A percentile compares a stretch with the other conserved stretches of the same genome.
Conservation (phyloP, 2,797 vertebrate species). For the Fundulus diaphanus region DNA sequence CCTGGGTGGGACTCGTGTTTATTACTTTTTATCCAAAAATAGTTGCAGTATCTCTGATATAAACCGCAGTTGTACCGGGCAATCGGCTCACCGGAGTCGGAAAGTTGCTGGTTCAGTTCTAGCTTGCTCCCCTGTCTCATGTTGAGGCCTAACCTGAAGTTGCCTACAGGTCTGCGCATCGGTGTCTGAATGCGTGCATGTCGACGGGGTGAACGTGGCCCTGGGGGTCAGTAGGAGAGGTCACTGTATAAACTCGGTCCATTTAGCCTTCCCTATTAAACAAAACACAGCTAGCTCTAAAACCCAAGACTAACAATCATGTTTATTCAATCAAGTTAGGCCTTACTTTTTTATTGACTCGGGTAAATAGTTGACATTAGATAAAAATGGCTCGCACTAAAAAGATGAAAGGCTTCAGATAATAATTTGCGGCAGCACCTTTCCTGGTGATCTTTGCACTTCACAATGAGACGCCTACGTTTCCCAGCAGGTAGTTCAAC, state of each 20-base stretch:
- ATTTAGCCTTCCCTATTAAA: no score
- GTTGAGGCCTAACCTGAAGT: not conserved
- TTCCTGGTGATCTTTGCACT: not conserved
- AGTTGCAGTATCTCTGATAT: not conserved
- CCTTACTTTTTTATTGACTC: not conserved
- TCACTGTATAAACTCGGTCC: not conserved
- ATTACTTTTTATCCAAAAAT: no score
- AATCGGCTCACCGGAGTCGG: not conserved
- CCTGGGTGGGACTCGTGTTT: not conserved
- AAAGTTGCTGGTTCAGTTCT: no score
- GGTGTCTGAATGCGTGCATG: not conserved
- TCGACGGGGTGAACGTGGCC: not conserved
- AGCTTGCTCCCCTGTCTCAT: no score
- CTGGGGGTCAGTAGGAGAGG: not conserved
- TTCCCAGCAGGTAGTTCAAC: not conserved
- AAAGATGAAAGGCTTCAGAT: not conserved
- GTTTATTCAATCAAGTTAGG: not conserved
- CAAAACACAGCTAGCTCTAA: not conserved
- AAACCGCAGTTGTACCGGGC: not conserved
- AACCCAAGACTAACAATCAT: not conserved
- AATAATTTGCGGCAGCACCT: not conserved
- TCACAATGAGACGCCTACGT: not conserved
- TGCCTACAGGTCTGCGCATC: not conserved
- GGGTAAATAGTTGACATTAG: not conserved
- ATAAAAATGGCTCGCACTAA: not conserved